Evolutionary conservation across 1,140 invertebrate species (phyloP).

Genomic region (Drosophila nebulosa): DNA sequence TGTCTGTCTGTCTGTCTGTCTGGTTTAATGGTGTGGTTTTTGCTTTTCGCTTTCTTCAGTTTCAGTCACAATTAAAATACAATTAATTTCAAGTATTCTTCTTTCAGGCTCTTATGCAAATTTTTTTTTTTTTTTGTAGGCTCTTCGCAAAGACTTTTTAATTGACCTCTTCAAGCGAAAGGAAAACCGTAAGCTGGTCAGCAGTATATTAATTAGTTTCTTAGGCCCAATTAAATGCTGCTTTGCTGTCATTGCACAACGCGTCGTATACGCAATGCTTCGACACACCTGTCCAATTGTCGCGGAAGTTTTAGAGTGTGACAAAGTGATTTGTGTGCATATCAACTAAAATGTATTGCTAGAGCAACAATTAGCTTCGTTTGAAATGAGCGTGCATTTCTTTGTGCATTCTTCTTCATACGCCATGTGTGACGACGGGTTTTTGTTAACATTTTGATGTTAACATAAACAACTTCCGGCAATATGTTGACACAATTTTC

Average conservation of each 20-base stretch:
- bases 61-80: constrained; percentile 63
- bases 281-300: not conserved
- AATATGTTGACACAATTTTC: constrained; percentile 54
- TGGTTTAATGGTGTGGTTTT: constrained; percentile 9
- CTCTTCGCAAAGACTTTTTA: constrained; percentile 38
- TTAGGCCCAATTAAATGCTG: not conserved
- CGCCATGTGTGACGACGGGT: constrained; percentile 1
- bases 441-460: constrained; percentile 12
- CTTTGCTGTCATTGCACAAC: not conserved
- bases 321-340: not conserved
- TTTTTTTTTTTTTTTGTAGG: too few relatives aligned
- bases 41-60: constrained; percentile 30
- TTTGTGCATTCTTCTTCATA: not conserved
- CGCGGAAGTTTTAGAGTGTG: not conserved
- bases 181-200: constrained; percentile 31
- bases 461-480: constrained; percentile 31
- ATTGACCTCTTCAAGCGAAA: constrained; percentile 24
- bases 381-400: not conserved
- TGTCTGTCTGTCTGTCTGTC: too few relatives aligned
- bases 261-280: not conserved
- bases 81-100: constrained; percentile 42
- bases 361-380: not conserved
- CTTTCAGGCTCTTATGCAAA: constrained; percentile 26
- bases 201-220: constrained; percentile 60
- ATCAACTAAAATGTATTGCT: not conserved